A percentile compares a stretch with the other conserved stretches of the same genome.
phyloP scores from a whole-genome alignment of 1,140 invertebrate species.

The Proctacanthus coquilletti region DNA sequence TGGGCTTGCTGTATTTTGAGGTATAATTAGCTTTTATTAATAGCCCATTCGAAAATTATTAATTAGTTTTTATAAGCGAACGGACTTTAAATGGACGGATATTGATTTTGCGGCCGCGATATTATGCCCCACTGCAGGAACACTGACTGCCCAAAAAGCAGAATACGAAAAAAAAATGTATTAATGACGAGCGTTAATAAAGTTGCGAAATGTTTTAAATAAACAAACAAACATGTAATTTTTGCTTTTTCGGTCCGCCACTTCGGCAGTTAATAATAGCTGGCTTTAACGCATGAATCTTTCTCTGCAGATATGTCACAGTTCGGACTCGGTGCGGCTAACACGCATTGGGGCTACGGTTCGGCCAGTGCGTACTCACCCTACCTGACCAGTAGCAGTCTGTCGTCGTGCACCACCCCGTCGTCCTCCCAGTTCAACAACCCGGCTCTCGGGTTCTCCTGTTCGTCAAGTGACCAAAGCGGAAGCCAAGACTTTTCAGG shows the following conservation, averaged over 20 bases:
- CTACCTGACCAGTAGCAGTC: conserved; percentile 46
- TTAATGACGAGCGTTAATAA: too few species aligned
- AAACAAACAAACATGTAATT: too few species aligned
- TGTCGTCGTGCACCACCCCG: conserved; percentile 49
- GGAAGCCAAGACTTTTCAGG: conserved; percentile 47
- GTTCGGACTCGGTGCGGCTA: conserved; percentile 59
- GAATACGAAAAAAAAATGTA: neutral
- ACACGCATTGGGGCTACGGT: conserved; percentile 68
- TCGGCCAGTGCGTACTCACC: conserved; percentile 66
- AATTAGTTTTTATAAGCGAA: conserved; percentile 31
- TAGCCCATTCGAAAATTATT: conserved; percentile 32
- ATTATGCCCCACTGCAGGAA: too few species aligned
- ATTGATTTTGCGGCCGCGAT: conserved; percentile 32
- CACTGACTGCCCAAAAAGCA: too few species aligned
- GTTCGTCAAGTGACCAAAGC: conserved; percentile 51
- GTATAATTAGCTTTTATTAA: conserved; percentile 32
- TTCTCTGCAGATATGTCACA: conserved; percentile 52
- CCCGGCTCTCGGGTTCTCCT: conserved; percentile 44
- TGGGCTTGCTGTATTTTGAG: conserved; percentile 10
- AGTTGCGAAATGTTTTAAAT: too few species aligned
- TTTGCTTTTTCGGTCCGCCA: too few species aligned
- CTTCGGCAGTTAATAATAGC: too few species aligned
- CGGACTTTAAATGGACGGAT: conserved; percentile 29
- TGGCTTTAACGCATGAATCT: too few species aligned
- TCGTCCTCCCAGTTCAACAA: conserved; percentile 48